A percentile compares a stretch with the other conserved stretches of the same genome.
Evolutionary conservation across 1,140 invertebrate species (phyloP).

Genomic region (Metopolophium dirhodum): DNA sequence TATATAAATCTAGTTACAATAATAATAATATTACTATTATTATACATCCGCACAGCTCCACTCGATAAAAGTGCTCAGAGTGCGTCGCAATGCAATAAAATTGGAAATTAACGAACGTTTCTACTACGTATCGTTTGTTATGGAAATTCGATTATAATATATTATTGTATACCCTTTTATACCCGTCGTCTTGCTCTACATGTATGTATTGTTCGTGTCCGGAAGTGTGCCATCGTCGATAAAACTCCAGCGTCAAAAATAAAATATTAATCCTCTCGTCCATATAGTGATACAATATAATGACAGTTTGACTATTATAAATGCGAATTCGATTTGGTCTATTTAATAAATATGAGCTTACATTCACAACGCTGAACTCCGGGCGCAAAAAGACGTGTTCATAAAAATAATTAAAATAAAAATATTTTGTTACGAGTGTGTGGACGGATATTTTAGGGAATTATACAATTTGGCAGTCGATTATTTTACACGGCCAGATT

Average conservation of each 20-base stretch:
- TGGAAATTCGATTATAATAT: background rate
- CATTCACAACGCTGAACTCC: background rate
- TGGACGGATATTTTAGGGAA: background rate
- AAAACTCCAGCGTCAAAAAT: background rate
- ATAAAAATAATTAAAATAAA: background rate
- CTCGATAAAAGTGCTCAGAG: background rate
- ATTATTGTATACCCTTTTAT: background rate
- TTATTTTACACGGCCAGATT: background rate
- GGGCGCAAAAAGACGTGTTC: too few relatives aligned
- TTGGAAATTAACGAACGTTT: background rate
- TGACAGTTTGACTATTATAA: background rate
- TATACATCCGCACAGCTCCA: background rate
- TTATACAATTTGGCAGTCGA: background rate
- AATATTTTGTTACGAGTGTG: background rate
- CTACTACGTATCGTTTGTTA: background rate
- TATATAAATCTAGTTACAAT: background rate
- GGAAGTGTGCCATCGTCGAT: background rate
- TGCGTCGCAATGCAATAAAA: background rate
- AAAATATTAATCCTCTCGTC: background rate
- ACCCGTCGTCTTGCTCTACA: background rate
- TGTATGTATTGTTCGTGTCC: background rate
- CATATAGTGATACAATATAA: background rate
- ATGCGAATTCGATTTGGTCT: background rate
- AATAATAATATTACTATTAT: background rate
- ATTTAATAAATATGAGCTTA: background rate